These are phyloP conservation scores for Picus viridis DNA, from an alignment of 2,797 vertebrate genomes.

Conservation along the genomic window DNA sequence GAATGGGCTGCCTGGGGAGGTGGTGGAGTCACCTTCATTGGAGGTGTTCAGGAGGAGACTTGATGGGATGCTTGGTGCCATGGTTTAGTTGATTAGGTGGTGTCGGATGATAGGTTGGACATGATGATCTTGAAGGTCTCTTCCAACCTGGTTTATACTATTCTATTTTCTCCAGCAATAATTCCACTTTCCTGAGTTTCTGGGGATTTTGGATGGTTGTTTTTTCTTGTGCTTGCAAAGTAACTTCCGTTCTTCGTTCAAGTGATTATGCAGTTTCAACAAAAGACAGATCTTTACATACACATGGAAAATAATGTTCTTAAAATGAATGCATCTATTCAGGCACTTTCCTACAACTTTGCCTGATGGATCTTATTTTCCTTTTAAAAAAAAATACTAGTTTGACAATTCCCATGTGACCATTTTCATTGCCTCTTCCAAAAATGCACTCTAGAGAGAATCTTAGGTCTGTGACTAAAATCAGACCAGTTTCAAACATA, in stretches of 20 bases:
- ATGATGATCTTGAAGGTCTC: too few species aligned
- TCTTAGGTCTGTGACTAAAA: slow-evolving; percentile 21
- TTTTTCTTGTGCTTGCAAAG: neutral
- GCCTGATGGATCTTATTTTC: slow-evolving; percentile 16
- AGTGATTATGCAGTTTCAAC: neutral
- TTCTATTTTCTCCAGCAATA: neutral
- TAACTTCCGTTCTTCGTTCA: neutral
- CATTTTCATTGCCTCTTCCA: neutral
- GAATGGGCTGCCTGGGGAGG: too few species aligned
- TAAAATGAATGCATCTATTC: slow-evolving; percentile 21
- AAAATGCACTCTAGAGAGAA: slow-evolving; percentile 23
- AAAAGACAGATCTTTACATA: neutral
- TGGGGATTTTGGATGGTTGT: neutral
- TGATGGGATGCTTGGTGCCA: too few species aligned
- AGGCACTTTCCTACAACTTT: slow-evolving; percentile 1
- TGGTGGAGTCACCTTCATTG: too few species aligned
- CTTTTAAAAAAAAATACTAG: neutral
- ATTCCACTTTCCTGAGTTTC: neutral
- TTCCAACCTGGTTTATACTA: too few species aligned
- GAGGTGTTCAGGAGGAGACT: too few species aligned
- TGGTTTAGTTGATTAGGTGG: too few species aligned
- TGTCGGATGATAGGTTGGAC: too few species aligned
- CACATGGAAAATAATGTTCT: slow-evolving; percentile 15
- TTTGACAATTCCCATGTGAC: neutral
- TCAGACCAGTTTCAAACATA: slow-evolving; percentile 41